Base-by-base conservation (phyloP, 1,140 invertebrate species). In the Idris sp. region DNA sequence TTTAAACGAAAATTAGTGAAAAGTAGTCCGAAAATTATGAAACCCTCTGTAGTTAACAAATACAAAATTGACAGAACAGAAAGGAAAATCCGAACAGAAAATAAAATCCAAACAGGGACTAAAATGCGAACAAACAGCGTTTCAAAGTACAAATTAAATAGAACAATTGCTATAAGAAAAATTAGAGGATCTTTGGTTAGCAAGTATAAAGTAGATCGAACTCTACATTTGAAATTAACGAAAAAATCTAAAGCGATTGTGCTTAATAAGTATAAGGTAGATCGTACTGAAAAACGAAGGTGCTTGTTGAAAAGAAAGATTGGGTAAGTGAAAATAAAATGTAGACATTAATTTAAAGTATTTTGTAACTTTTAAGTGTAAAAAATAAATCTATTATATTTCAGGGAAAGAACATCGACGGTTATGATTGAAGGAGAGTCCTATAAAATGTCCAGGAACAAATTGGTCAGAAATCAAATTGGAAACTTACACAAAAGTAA, bases 391-490 rank as follows among this genome's bases (percentile, higher is more conserved):
- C 2, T 35, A 19, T 7, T 5, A 53, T 26, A 18, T 71, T 76
- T 59, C 33, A 72, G 67, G 46, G 54, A 26, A 36, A 68, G 6
- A 16, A 15, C 14, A 53, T 51, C 41, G 16, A 71, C 88, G 46
- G 81, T 90, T 2, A 86, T 85, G 56, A 89, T 90, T 44, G 87
- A 86, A 62, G 89, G 89, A 1, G 81, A 87, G 11, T 77, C 88
- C 38, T 90, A 89, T 61, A 88, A 83, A 75, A 88, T 83, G 65
- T 84, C 86, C 10, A 77, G 75, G 41, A 83, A 79, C 54, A 84
- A 83, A 49, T 64, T 84, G 54, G 77, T 72, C 35, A 79, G 51
- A 78, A 67, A 61, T 46, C 28, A 41, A 43, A 54, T 6, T 44
- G 7, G 6, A 0, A 44, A 9, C 38, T 8, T 33, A 6, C 0